These are phyloP conservation scores for Thripadectes ignobilis DNA, from an alignment of 2,797 vertebrate genomes.

Conservation along the genomic window DNA sequence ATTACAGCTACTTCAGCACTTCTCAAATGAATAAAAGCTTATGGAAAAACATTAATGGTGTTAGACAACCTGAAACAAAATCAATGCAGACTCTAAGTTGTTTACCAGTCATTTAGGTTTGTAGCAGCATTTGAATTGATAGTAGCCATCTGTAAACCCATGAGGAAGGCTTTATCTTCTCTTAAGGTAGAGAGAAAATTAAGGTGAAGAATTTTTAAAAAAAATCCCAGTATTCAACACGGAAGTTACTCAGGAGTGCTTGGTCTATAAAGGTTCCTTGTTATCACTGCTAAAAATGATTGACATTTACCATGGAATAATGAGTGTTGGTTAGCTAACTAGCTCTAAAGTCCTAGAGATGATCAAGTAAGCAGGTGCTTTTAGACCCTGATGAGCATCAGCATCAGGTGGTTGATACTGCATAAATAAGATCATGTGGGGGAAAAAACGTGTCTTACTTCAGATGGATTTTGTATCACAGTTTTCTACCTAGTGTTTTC, in stretches of 20 bases:
- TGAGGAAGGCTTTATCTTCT: not conserved
- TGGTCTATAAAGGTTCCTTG: not conserved
- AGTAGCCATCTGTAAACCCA: not conserved
- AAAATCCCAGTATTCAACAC: not conserved
- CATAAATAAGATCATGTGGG: not conserved
- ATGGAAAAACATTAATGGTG: not conserved
- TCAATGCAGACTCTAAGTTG: not conserved
- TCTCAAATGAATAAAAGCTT: not conserved
- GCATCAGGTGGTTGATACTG: not conserved
- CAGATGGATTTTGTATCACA: not conserved
- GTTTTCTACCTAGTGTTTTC: not conserved
- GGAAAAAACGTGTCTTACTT: not conserved
- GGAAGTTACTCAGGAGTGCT: not conserved
- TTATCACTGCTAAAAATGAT: not conserved
- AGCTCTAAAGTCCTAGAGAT: not conserved
- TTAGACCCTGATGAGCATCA: not conserved
- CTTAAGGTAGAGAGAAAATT: not conserved
- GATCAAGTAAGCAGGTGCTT: not conserved
- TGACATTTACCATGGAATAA: not conserved
- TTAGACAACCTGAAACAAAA: not conserved
- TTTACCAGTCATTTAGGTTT: not conserved
- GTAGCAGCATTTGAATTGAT: not conserved
- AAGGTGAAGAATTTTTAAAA: rapidly evolving
- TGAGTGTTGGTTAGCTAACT: not conserved
- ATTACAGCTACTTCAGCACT: not conserved